These are phyloP conservation scores for Loripinus fragilis DNA, from an alignment of 2,888 invertebrate species.

Conservation along the genomic window DNA sequence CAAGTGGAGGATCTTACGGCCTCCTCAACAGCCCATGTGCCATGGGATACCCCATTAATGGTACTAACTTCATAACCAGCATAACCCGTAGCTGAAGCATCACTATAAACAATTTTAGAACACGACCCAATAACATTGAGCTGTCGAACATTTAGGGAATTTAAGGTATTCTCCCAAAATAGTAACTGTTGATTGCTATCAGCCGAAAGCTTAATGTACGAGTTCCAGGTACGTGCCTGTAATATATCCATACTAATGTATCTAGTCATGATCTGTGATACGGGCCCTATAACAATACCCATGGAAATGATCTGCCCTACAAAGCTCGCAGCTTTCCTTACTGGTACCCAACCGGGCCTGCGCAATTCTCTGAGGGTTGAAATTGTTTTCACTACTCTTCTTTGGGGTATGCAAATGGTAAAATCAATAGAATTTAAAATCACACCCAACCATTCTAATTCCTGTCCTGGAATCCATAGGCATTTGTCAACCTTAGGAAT, in stretches of 20 bases:
- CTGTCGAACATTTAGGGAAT: too few relatives aligned
- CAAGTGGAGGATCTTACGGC: too few relatives aligned
- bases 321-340: slow-evolving; percentile 17
- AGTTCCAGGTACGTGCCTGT: not conserved
- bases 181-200: not conserved
- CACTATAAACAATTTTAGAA: slow-evolving; percentile 29
- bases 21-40: too few relatives aligned
- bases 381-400: slow-evolving; percentile 19
- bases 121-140: too few relatives aligned
- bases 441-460: slow-evolving; percentile 41
- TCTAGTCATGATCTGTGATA: slow-evolving; percentile 3
- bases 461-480: slow-evolving; percentile 32
- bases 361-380: slow-evolving; percentile 2
- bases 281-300: slow-evolving; percentile 15
- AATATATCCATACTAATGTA: slow-evolving; percentile 16
- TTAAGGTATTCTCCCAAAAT: too few relatives aligned
- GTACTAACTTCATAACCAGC: too few relatives aligned
- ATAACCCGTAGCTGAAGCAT: too few relatives aligned
- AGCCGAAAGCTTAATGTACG: not conserved
- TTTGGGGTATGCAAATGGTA: slow-evolving; percentile 27
- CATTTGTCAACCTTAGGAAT: slow-evolving; percentile 32
- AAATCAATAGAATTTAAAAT: slow-evolving; percentile 30
- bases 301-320: slow-evolving; percentile 13
- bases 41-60: slow-evolving; percentile 25
- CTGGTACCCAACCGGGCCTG: not conserved